Evolutionary conservation across 2,888 invertebrate species (phyloP), one percentile per base, ranked within the genome.

Genomic region (Drosophila dives): DNA sequence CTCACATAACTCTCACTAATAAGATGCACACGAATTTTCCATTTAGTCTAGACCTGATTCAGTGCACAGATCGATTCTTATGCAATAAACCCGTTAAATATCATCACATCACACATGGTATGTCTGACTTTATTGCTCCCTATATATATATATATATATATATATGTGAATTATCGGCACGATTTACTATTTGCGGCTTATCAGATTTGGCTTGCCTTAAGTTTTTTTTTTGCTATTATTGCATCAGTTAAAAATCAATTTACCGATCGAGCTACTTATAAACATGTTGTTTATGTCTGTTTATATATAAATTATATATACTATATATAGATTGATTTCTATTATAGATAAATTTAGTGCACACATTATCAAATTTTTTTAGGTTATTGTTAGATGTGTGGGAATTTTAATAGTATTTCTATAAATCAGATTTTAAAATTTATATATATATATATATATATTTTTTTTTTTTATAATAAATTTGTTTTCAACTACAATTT

Each of bases 161-260:
- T 45, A 20, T 20, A 20, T 20, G 20, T 20, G 20, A 15, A 6
- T 20, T 1, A 10, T 20, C 20, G 6, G 6, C 2, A 54, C n/a
- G 17, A 50, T 51, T 34, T n/a, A 33, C 61, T 34, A 54, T 58
- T 32, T 36, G 15, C 8, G 34, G 50, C 67, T 64, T 72, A 83
- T 86, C 83, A 69, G 81, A 83, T 81, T 51, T 62, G 68, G 80
- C 83, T 62, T 67, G 71, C 74, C 55, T 55, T 12, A 38, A 85
- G 40, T 51, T 77, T 69, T 77, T 65, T 29, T 67, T 69, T 33
- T 32, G 68, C 54, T 26, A 17, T 59, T 42, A 85, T 83, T 83
- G 79, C 81, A 83, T 77, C 81, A 86, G 86, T 73, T 79, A 49
- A 40, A 56, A 65, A 76, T 76, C 80, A 70, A 42, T 54, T 54